Conservation (phyloP, 2,888 invertebrate species). For the Rhimphoctona megacephalus region DNA sequence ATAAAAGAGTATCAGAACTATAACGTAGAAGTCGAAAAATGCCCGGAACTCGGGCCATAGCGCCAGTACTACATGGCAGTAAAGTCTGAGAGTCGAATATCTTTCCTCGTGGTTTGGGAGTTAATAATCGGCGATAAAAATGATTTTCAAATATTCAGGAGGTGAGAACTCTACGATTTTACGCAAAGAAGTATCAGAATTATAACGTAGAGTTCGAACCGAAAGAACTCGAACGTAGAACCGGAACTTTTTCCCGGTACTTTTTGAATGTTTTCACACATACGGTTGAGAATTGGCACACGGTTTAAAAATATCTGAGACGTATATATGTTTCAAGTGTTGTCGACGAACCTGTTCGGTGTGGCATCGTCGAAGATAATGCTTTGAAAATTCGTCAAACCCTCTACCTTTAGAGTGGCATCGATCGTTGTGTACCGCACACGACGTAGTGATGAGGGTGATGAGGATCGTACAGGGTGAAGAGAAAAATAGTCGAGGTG, state of each 20-base stretch:
- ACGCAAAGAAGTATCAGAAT: too few relatives aligned
- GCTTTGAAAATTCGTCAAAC: conserved; percentile 61
- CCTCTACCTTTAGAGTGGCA: conserved; percentile 49
- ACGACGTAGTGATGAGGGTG: conserved; percentile 6
- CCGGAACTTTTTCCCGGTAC: not conserved
- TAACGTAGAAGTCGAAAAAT: too few relatives aligned
- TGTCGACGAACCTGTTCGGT: conserved; percentile 35
- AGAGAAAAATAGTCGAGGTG: conserved; percentile 42
- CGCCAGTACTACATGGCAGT: too few relatives aligned
- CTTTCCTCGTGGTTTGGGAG: too few relatives aligned
- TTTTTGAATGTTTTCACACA: not conserved
- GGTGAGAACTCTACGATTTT: too few relatives aligned
- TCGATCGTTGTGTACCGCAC: conserved; percentile 47
- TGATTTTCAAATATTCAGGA: too few relatives aligned
- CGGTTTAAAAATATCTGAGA: conserved; percentile 1
- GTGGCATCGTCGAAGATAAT: conserved; percentile 56
- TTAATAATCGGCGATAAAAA: too few relatives aligned
- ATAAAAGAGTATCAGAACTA: too few relatives aligned
- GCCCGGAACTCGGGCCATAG: too few relatives aligned
- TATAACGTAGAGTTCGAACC: too few relatives aligned
- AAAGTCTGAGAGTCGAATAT: too few relatives aligned
- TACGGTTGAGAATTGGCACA: not conserved
- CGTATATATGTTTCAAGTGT: not conserved
- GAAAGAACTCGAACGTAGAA: not conserved
- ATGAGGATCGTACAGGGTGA: conserved; percentile 3